Evolutionary conservation across 2,888 invertebrate genomes (phyloP).

Genomic region (Tiliacea citrago): DNA sequence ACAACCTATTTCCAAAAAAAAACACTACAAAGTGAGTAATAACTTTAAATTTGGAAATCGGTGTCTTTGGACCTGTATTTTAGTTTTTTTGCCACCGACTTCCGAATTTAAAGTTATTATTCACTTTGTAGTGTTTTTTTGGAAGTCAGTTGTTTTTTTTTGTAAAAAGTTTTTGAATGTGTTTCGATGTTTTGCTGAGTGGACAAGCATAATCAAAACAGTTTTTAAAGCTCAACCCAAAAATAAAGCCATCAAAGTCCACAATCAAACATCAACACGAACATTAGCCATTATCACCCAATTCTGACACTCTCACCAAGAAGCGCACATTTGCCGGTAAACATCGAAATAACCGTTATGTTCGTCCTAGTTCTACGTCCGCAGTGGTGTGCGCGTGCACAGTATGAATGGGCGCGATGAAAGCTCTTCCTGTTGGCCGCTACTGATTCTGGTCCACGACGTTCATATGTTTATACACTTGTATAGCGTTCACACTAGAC

Average conservation of each 20-base stretch:
- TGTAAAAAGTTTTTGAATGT: no score
- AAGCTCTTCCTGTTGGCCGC: conserved; percentile 66
- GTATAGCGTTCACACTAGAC: background rate
- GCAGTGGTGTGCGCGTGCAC: conserved; percentile 45
- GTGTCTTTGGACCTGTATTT: no score
- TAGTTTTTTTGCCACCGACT: no score
- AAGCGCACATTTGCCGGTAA: conserved; percentile 18
- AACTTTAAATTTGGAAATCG: no score
- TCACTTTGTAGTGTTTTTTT: no score
- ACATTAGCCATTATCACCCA: conserved; percentile 39
- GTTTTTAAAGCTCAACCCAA: background rate
- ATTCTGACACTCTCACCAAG: conserved; percentile 6
- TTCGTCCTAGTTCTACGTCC: conserved; percentile 44
- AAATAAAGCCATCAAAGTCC: conserved; percentile 13
- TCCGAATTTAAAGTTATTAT: no score
- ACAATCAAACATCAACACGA: background rate
- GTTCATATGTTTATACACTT: background rate
- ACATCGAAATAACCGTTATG: conserved; percentile 28
- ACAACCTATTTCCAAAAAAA: no score
- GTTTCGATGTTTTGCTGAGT: no score
- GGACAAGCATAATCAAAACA: background rate
- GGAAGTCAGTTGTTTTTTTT: no score
- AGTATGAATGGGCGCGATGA: conserved; percentile 62
- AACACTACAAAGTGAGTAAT: no score
- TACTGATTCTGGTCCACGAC: conserved; percentile 1